Evolutionary conservation across 2,113 vertebrate genomes (phyloP).

Genomic region (Gyps fulvus): DNA sequence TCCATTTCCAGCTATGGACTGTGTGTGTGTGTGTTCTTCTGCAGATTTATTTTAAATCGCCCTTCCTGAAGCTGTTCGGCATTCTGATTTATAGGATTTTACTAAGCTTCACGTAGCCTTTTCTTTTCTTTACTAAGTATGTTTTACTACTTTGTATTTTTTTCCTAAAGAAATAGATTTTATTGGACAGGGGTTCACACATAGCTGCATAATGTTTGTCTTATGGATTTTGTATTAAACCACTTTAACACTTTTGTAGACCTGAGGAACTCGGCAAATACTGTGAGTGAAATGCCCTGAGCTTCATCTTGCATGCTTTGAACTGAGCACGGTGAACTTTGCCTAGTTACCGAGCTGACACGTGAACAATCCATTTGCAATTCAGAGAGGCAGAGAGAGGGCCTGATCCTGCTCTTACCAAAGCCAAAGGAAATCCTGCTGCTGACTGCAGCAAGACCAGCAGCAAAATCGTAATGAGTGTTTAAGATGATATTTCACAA

Average conservation of each 20-base stretch:
- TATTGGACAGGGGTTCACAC: constrained; percentile 11
- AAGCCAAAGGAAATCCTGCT: constrained; percentile 38
- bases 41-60: constrained; percentile 19
- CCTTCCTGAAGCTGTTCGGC: neutral
- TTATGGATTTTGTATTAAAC: constrained; percentile 46
- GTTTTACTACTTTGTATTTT: constrained; percentile 41
- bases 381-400: neutral
- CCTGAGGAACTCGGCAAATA: constrained; percentile 21
- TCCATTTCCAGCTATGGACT: constrained; percentile 15
- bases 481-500: constrained; percentile 30
- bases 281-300: constrained; percentile 18
- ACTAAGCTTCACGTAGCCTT: constrained; percentile 18
- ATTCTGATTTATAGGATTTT: constrained; percentile 46
- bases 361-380: constrained; percentile 43
- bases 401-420: constrained; percentile 7
- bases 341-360: constrained; percentile 34
- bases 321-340: neutral
- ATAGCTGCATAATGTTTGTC: neutral
- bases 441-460: constrained; percentile 35
- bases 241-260: constrained; percentile 42
- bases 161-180: neutral
- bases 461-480: constrained; percentile 9
- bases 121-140: constrained; percentile 32
- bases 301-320: neutral
- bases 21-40: neutral